These are phyloP conservation scores for Stenchaetothrips biformis DNA, from an alignment of 2,888 invertebrate genomes.

Conservation along the genomic window DNA sequence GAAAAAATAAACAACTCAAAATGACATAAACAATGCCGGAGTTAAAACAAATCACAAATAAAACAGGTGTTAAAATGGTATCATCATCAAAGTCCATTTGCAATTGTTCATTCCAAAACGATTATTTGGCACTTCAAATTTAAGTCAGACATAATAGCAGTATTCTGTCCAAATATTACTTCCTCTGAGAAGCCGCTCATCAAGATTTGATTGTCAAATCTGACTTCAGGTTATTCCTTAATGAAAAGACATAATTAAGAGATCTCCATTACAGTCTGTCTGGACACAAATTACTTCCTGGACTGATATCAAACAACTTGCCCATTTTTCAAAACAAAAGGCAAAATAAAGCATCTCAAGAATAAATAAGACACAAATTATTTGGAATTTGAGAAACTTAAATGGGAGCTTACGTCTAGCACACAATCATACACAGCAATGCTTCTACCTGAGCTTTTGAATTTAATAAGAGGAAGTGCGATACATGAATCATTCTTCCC, in stretches of 20 bases:
- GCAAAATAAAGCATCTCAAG: not conserved
- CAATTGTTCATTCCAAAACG: not conserved
- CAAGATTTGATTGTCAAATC: not conserved
- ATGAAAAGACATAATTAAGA: not conserved
- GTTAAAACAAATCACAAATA: too few relatives aligned
- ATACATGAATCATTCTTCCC: not conserved
- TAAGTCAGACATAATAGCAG: not conserved
- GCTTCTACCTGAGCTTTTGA: not conserved
- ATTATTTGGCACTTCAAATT: constrained; percentile 16
- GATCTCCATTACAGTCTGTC: not conserved
- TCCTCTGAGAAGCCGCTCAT: not conserved
- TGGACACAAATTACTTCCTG: not conserved
- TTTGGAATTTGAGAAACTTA: not conserved
- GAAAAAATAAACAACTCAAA: too few relatives aligned
- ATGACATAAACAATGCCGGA: too few relatives aligned
- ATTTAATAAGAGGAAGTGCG: not conserved
- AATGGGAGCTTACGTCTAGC: too few relatives aligned
- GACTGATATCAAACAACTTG: not conserved
- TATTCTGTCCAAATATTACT: not conserved
- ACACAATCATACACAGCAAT: not conserved
- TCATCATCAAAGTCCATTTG: not conserved
- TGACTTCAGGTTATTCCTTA: not conserved
- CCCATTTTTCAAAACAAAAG: too few relatives aligned
- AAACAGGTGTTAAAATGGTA: not conserved
- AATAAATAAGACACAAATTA: not conserved